Conservation (phyloP, 2,888 invertebrate species). For the Abrostola tripartita region DNA sequence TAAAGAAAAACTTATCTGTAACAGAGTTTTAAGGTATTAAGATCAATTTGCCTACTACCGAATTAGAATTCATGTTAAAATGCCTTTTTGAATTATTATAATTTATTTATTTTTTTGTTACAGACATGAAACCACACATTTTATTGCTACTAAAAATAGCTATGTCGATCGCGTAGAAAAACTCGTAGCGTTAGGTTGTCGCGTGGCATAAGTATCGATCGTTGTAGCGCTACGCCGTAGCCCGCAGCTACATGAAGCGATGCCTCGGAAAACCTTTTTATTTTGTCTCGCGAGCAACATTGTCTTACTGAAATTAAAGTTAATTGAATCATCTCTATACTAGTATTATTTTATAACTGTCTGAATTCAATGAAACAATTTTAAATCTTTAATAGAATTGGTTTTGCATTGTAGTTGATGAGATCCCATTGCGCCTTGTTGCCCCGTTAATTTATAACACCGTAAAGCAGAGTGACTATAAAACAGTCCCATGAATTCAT, state of each 20-base stretch:
- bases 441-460: constrained; percentile 10
- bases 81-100: too few relatives aligned
- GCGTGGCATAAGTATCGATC: constrained; percentile 83
- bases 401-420: too few relatives aligned
- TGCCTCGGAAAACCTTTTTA: constrained; percentile 67
- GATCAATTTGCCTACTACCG: too few relatives aligned
- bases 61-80: too few relatives aligned
- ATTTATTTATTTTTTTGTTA: too few relatives aligned
- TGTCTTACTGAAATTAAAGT: constrained; percentile 33
- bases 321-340: constrained; percentile 1
- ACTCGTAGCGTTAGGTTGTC: constrained; percentile 79
- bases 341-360: not conserved
- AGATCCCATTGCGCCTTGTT: not conserved
- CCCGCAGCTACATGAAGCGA: constrained; percentile 69
- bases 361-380: too few relatives aligned
- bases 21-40: too few relatives aligned
- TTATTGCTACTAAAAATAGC: constrained; percentile 50
- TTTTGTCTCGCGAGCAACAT: constrained; percentile 56
- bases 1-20: too few relatives aligned
- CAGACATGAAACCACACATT: constrained; percentile 2
- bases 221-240: constrained; percentile 79
- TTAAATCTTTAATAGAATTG: too few relatives aligned
- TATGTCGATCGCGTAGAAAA: constrained; percentile 67
- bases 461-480: constrained; percentile 19
- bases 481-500: constrained; percentile 50